phyloP scores from a whole-genome alignment of 2,888 invertebrate genomes.

The Galeopsomyia nigrocyanea region DNA sequence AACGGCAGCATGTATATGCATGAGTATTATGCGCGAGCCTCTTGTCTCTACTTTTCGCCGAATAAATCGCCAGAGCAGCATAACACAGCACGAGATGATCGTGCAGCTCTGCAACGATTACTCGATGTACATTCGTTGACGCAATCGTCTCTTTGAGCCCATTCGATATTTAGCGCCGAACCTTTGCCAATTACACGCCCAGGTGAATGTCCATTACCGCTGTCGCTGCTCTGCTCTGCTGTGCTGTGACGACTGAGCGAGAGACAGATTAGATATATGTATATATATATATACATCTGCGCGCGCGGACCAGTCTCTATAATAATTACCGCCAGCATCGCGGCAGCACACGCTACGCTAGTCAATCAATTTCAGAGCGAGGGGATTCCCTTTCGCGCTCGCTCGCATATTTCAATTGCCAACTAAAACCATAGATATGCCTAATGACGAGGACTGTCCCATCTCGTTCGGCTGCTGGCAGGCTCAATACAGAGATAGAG shows the following conservation, averaged over 20 bases:
- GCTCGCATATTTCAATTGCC: conserved; percentile 42
- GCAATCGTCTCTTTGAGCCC: conserved; percentile 1
- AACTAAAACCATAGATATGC: conserved; percentile 37
- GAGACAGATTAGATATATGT: conserved; percentile 37
- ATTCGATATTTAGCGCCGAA: conserved; percentile 16
- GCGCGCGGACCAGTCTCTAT: conserved; percentile 11
- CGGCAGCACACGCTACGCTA: conserved; percentile 1
- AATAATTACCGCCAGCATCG: conserved; percentile 47
- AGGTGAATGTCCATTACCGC: conserved; percentile 16
- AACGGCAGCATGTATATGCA: conserved; percentile 41
- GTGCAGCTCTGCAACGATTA: not conserved
- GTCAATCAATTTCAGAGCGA: conserved; percentile 47
- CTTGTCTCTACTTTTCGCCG: conserved; percentile 5
- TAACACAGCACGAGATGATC: conserved; percentile 8
- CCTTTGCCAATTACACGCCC: conserved; percentile 1
- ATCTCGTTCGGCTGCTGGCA: not conserved
- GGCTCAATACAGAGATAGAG: not conserved
- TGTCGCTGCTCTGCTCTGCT: not conserved
- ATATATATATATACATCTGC: no score
- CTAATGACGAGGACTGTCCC: not conserved
- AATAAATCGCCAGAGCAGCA: no score
- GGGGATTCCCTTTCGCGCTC: conserved; percentile 16
- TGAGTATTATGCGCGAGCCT: conserved; percentile 26
- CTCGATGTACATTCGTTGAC: not conserved
- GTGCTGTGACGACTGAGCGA: no score